Conservation (phyloP, 2,797 vertebrate genomes). For the Australoheros facetus region DNA sequence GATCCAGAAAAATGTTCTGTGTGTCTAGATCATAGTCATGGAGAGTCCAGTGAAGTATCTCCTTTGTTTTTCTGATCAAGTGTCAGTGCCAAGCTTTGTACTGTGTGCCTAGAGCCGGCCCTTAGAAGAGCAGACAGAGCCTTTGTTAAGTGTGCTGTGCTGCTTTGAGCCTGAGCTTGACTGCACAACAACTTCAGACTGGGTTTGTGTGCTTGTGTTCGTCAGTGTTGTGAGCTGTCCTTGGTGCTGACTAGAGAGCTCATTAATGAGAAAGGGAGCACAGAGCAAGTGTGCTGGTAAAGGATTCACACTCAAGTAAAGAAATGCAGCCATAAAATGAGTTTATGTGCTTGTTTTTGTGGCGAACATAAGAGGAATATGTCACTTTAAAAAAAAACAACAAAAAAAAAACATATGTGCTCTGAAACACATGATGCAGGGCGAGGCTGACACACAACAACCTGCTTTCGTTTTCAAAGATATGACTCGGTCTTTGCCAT, state of each 20-base stretch:
- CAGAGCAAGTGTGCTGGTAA: constrained; percentile 9
- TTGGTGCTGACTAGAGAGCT: constrained; percentile 55
- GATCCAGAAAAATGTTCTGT: constrained; percentile 9
- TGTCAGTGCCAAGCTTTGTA: constrained; percentile 32
- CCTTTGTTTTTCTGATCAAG: constrained; percentile 39
- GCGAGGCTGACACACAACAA: neutral
- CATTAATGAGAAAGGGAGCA: constrained; percentile 45
- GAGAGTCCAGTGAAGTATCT: constrained; percentile 28
- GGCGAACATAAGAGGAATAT: neutral
- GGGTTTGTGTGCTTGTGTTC: neutral
- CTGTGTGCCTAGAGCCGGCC: constrained; percentile 22
- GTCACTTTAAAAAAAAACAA: too few species aligned
- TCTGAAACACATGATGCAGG: neutral
- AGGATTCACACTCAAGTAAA: neutral
- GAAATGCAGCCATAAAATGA: neutral
- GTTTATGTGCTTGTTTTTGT: neutral
- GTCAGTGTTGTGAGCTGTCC: too few species aligned
- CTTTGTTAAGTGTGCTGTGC: constrained; percentile 31
- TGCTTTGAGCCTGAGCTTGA: constrained; percentile 42
- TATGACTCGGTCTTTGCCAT: too few species aligned
- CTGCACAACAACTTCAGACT: constrained; percentile 35
- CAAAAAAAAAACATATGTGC: too few species aligned
- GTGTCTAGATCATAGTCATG: constrained; percentile 21
- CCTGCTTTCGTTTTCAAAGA: neutral
- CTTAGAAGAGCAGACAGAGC: constrained; percentile 41